Evolutionary conservation across 1,140 invertebrate genomes (phyloP).

Genomic region (Eulimnadia texana): DNA sequence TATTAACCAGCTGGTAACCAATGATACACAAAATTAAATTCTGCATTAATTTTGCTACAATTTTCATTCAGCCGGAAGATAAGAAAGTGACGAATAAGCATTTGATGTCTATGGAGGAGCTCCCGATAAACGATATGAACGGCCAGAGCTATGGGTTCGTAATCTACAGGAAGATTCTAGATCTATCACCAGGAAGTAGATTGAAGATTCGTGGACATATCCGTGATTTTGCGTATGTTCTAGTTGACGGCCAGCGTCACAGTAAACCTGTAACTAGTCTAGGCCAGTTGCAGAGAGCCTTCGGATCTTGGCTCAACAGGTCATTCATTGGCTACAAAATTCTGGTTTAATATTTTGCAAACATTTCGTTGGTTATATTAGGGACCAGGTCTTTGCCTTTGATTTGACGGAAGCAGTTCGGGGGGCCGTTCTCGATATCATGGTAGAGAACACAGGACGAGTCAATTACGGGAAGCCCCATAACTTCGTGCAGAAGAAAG

Average conservation of each 20-base stretch:
- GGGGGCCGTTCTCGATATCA: conserved; percentile 28
- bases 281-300: conserved; percentile 27
- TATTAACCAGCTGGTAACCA: background rate
- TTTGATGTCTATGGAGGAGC: conserved; percentile 29
- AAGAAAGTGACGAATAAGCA: background rate
- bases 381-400: background rate
- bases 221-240: conserved; percentile 36
- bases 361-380: conserved; percentile 29
- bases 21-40: background rate
- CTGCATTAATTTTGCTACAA: background rate
- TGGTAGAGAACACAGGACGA: conserved; percentile 44
- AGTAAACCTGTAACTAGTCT: conserved; percentile 25
- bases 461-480: conserved; percentile 33
- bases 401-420: conserved; percentile 10
- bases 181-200: background rate
- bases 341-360: conserved; percentile 34
- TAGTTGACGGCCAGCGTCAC: conserved; percentile 30
- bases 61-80: background rate
- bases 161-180: conserved; percentile 27
- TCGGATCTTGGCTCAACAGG: conserved; percentile 33
- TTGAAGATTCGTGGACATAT: conserved; percentile 33
- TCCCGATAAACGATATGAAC: conserved; percentile 28
- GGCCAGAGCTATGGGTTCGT: conserved; percentile 34
- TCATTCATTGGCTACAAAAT: conserved; percentile 21
- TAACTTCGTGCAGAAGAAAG: conserved; percentile 32